Base-by-base conservation (phyloP, 2,888 invertebrate species). In the Caenorhabditis sp. region DNA sequence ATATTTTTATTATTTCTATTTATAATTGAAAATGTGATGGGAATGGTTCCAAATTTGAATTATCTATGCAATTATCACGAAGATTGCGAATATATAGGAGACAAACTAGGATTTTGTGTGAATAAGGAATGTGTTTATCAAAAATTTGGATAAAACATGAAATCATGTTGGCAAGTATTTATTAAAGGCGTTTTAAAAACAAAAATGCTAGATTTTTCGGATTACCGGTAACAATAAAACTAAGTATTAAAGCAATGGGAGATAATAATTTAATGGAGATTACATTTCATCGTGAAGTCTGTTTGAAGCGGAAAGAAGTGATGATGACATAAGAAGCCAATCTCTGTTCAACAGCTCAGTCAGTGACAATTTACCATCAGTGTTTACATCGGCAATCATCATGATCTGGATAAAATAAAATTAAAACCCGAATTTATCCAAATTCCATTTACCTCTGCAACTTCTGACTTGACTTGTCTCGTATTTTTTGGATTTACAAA, bases 401-500 rank as follows among this genome's bases (percentile, higher is more conserved):
- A 70, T 62, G 12, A 70, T 60, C 63, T 68, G 59, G 21, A 68
- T 20, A 20, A 5, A 0, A 1, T 1, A n/a, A 17, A 43, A n/a
- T 25, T 49, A 10, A 50, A 50, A 4, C 50, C 20, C 7, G 8
- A 53, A 21, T 23, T 21, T 12, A 53, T 17, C 7, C 21, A 53
- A 92, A 70, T 91, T 91, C 0, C 93, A 92, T 26, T 60, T 50
- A 63, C 59, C 23, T 70, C 63, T n/a, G 62, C 58, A 2, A 73
- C 76, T 87, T 93, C 93, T 83, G 92, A 92, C 63, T 92, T 91
- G 0, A 93, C 92, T 88, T 93, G 93, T 14, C 92, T 89, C 4
- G 93, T 92, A 88, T 93, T 93, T 83, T 92, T 91, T 8, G 93
- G 93, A 84, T 93, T 93, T 26, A 93, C 92, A 88, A 93, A 94